These are phyloP conservation scores for Candoia aspera DNA, from an alignment of 2,113 vertebrate species.

Conservation along the genomic window DNA sequence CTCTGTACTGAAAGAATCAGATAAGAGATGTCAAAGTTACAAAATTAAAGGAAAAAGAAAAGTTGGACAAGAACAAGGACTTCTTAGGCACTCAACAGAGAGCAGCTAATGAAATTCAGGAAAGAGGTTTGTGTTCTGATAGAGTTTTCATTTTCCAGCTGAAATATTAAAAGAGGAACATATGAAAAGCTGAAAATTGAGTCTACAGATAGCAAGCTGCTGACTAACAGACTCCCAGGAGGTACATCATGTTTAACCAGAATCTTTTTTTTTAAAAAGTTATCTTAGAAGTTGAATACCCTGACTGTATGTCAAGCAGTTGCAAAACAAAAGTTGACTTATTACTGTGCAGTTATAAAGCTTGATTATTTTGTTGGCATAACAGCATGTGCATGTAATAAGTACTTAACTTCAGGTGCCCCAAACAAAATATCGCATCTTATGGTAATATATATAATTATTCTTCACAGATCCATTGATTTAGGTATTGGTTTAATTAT, in stretches of 20 bases:
- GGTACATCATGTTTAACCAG: neutral
- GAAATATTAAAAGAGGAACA: neutral
- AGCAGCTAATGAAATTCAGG: neutral
- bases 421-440: neutral
- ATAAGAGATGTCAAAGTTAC: neutral
- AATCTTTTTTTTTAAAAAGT: neutral
- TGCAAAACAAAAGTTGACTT: constrained; percentile 5
- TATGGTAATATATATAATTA: neutral
- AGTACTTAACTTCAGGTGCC: neutral
- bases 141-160: neutral
- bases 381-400: neutral
- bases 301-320: neutral
- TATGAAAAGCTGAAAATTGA: constrained; percentile 2
- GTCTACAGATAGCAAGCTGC: neutral
- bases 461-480: neutral
- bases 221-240: constrained; percentile 7
- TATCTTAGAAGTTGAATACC: neutral
- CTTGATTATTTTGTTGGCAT: neutral
- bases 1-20: neutral
- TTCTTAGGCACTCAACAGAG: neutral
- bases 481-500: neutral
- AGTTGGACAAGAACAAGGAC: constrained; percentile 6
- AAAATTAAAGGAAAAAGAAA: neutral
- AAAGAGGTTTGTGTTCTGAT: neutral
- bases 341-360: neutral